These are phyloP conservation scores for Pangasius djambal DNA, from an alignment of 2,797 vertebrate genomes.

Conservation along the genomic window DNA sequence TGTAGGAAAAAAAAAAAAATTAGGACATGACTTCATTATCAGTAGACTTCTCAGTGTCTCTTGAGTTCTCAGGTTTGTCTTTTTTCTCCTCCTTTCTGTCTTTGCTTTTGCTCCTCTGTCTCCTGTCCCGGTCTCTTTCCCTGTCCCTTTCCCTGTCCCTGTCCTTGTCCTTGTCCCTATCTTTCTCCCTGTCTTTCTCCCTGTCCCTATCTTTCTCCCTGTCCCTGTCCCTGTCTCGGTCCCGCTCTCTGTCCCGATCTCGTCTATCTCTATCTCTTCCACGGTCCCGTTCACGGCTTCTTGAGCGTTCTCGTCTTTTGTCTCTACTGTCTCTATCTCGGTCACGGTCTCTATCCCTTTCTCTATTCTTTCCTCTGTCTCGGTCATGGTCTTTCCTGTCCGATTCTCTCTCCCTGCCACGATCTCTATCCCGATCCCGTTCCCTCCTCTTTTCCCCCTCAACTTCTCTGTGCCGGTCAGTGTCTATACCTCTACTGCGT, in stretches of 20 bases:
- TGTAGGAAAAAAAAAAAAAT: conserved; percentile 24
- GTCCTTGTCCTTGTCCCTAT: conserved; percentile 45
- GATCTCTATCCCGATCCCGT: conserved; percentile 66
- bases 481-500: conserved; percentile 58
- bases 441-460: conserved; percentile 68
- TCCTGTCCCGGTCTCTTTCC: conserved; percentile 76
- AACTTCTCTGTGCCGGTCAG: conserved; percentile 55
- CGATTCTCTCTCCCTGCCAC: conserved; percentile 64
- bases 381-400: conserved; percentile 71
- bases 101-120: conserved; percentile 79
- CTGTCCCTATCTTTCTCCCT: conserved; percentile 59
- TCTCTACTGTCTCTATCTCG: conserved; percentile 66
- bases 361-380: conserved; percentile 66
- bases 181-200: conserved; percentile 55
- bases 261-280: conserved; percentile 66
- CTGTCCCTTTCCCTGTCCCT: conserved; percentile 62
- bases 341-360: conserved; percentile 69
- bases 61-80: conserved; percentile 81
- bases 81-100: conserved; percentile 82
- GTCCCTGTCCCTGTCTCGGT: conserved; percentile 48
- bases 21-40: conserved; percentile 68
- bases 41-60: conserved; percentile 72
- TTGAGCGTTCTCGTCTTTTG: conserved; percentile 60
- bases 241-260: conserved; percentile 61
- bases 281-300: conserved; percentile 63